Percentiles rank a stretch among this genome's conserved stretches.
These are phyloP conservation scores for Eupsilia transversa DNA, from an alignment of 2,888 invertebrate species.

Conservation along the genomic window DNA sequence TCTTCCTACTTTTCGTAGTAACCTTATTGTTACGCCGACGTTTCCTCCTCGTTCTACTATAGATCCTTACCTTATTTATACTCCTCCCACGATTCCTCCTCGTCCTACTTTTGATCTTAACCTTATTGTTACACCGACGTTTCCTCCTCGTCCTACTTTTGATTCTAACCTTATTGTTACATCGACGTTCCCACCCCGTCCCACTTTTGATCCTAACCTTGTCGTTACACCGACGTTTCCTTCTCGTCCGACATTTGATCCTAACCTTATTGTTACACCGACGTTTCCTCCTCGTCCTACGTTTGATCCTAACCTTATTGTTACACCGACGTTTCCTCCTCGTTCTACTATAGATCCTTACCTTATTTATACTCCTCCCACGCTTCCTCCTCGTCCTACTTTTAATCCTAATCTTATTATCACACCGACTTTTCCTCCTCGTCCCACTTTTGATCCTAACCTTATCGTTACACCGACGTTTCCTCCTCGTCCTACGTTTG, in stretches of 20 bases:
- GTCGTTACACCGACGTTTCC: background rate
- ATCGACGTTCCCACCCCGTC: too few relatives aligned
- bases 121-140: too few relatives aligned
- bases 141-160: too few relatives aligned
- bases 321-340: background rate
- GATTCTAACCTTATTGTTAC: too few relatives aligned
- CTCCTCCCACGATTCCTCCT: too few relatives aligned
- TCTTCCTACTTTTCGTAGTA: too few relatives aligned
- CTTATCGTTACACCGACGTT: background rate
- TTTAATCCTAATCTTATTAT: background rate
- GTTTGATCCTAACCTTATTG: background rate
- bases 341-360: background rate
- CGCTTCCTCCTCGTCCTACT: background rate
- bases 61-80: too few relatives aligned
- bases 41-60: too few relatives aligned
- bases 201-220: too few relatives aligned
- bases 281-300: background rate
- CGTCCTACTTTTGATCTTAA: too few relatives aligned
- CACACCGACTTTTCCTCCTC: background rate
- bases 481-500: background rate
- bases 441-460: too few relatives aligned
- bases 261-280: background rate
- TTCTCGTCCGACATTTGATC: fast-evolving
- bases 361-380: background rate
- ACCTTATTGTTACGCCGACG: too few relatives aligned